phyloP scores from a whole-genome alignment of 2,888 invertebrate genomes.

The Dynastes hyllus region DNA sequence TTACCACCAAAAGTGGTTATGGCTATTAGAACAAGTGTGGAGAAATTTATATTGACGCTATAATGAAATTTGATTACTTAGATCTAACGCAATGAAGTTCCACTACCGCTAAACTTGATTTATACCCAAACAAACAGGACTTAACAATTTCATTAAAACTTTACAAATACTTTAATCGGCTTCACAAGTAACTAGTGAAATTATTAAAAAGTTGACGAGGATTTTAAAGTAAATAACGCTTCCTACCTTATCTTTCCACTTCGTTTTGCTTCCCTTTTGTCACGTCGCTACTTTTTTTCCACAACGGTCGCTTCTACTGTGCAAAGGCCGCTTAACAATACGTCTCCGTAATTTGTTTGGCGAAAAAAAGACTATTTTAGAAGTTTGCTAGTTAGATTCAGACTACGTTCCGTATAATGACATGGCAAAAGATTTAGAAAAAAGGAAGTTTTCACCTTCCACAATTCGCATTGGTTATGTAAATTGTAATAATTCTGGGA shows the following conservation, averaged over 20 bases:
- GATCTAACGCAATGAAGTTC: too few relatives aligned
- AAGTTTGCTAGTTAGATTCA: not conserved
- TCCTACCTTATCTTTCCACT: not conserved
- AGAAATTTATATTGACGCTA: too few relatives aligned
- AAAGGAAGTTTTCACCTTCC: not conserved
- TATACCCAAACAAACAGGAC: too few relatives aligned
- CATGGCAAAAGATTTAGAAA: not conserved
- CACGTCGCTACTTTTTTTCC: not conserved
- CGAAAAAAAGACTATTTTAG: not conserved
- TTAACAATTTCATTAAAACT: too few relatives aligned
- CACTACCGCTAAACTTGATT: too few relatives aligned
- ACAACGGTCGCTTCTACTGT: not conserved
- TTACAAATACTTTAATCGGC: too few relatives aligned
- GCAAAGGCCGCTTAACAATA: not conserved
- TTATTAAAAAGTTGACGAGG: not conserved
- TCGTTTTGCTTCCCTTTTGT: not conserved
- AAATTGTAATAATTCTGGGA: too few relatives aligned
- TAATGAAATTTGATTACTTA: too few relatives aligned
- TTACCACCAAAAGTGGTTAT: too few relatives aligned
- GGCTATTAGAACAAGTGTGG: too few relatives aligned
- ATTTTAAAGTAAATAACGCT: conserved; percentile 5
- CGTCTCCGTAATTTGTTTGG: conserved; percentile 8
- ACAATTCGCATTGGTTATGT: too few relatives aligned
- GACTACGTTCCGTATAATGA: conserved; percentile 2
- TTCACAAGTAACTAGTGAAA: not conserved